Conservation (phyloP, 2,113 vertebrate species). For the Myiozetetes cayanensis region DNA sequence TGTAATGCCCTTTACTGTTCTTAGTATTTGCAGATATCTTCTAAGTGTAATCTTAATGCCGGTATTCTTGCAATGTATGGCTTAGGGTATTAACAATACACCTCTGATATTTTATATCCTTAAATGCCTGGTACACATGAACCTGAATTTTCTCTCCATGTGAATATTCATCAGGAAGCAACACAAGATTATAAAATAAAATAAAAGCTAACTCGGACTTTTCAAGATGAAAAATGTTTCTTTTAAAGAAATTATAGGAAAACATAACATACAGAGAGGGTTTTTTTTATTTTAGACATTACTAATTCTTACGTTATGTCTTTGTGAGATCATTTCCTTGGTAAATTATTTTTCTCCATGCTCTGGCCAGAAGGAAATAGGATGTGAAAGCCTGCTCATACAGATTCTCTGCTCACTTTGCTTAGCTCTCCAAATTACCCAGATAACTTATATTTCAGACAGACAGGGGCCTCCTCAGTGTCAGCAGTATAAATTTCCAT, state of each 20-base stretch:
- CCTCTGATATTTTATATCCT: neutral
- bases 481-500: neutral
- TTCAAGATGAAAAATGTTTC: neutral
- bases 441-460: neutral
- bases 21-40: constrained; percentile 3
- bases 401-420: neutral
- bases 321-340: neutral
- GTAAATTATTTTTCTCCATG: neutral
- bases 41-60: neutral
- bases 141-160: neutral
- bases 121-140: neutral
- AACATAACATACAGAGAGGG: neutral
- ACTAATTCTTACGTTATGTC: neutral
- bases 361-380: neutral
- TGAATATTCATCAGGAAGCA: neutral
- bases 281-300: neutral
- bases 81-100: neutral
- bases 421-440: neutral
- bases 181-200: neutral
- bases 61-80: neutral
- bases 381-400: neutral
- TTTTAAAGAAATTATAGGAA: neutral
- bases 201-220: neutral
- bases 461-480: neutral
- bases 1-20: neutral